Evolutionary conservation across 2,797 vertebrate genomes (phyloP).

Genomic region (Rhinella marina): DNA sequence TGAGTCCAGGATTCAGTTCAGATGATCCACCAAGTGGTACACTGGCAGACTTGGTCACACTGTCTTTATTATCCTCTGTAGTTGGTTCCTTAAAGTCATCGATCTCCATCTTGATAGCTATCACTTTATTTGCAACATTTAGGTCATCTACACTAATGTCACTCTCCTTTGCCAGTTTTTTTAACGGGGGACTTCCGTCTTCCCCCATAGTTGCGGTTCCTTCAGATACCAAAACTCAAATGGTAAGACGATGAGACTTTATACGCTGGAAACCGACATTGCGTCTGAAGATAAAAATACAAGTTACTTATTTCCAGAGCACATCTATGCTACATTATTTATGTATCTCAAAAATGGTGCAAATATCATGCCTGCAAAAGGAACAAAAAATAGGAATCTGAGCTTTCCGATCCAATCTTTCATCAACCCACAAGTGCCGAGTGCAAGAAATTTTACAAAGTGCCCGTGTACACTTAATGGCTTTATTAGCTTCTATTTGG

Average conservation of each 20-base stretch:
- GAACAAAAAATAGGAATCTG: not conserved
- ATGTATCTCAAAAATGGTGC: not conserved
- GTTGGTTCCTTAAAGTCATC: constrained; percentile 81
- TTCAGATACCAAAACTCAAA: constrained; percentile 59
- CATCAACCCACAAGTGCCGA: constrained; percentile 16
- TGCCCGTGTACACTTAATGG: constrained; percentile 16
- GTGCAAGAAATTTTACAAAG: constrained; percentile 39
- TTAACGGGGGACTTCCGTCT: constrained; percentile 85
- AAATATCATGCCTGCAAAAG: not conserved
- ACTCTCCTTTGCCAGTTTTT: constrained; percentile 90
- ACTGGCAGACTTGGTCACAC: constrained; percentile 74
- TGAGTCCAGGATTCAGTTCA: constrained; percentile 93
- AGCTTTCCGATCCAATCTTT: not conserved
- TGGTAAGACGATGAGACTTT: not conserved
- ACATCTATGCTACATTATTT: constrained; percentile 15
- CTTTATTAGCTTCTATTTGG: constrained; percentile 37
- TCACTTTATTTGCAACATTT: constrained; percentile 79
- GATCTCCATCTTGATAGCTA: constrained; percentile 89
- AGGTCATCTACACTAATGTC: constrained; percentile 81
- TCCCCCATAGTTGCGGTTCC: constrained; percentile 79
- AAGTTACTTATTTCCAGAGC: not conserved
- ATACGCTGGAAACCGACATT: constrained; percentile 28
- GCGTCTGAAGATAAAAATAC: not conserved
- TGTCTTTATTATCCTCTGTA: constrained; percentile 69
- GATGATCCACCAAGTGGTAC: constrained; percentile 82